Percentiles rank a stretch among this genome's conserved stretches.
Evolutionary conservation across 2,113 vertebrate species (phyloP).

Genomic region (Herpailurus yagouaroundi): DNA sequence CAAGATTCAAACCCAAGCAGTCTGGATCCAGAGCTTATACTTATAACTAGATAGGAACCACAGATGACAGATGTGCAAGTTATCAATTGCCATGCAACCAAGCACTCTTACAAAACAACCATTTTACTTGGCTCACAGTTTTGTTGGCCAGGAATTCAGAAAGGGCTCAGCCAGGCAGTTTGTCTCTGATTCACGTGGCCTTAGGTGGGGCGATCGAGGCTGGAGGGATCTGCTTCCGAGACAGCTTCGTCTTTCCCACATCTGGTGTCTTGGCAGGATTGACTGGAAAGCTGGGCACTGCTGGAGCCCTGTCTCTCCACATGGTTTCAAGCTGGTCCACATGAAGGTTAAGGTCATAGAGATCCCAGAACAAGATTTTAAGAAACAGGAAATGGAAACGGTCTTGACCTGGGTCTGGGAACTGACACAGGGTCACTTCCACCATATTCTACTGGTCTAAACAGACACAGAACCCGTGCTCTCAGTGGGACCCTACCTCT

Average conservation of each 20-base stretch:
- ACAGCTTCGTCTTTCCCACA: background rate
- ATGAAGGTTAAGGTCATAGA: background rate
- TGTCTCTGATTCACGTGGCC: background rate
- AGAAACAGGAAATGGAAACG: background rate
- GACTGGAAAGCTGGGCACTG: background rate
- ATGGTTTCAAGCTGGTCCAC: background rate
- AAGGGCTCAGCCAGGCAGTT: background rate
- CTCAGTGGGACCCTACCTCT: background rate
- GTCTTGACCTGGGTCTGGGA: background rate
- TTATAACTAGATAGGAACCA: background rate
- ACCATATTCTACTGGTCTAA: background rate
- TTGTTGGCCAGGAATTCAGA: background rate
- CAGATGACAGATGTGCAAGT: fast-evolving
- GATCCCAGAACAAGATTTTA: background rate
- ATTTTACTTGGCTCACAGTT: conserved; percentile 22
- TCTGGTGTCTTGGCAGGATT: background rate
- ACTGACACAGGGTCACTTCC: background rate
- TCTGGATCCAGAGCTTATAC: background rate
- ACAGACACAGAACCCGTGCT: background rate
- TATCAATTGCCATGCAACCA: background rate
- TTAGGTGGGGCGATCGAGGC: background rate
- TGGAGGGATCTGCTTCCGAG: background rate
- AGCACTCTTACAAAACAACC: background rate
- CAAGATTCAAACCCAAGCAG: background rate
- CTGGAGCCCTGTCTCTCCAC: background rate